phyloP scores from a whole-genome alignment of 2,113 vertebrate genomes.

The Pseudorasbora parva region DNA sequence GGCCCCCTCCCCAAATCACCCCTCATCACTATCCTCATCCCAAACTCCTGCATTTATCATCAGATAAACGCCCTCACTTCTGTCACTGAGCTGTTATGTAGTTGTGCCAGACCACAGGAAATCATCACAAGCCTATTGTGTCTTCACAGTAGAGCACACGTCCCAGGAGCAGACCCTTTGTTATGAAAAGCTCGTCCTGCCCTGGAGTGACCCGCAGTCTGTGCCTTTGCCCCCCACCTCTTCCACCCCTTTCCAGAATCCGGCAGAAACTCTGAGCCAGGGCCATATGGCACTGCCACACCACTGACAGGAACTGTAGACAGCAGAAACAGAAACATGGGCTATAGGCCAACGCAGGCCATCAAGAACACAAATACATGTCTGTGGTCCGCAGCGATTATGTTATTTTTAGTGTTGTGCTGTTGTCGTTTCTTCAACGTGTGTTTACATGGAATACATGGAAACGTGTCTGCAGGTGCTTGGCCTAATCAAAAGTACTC shows the following conservation, averaged over 20 bases:
- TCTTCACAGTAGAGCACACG: constrained; percentile 27
- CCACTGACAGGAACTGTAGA: constrained; percentile 27
- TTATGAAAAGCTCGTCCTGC: constrained; percentile 46
- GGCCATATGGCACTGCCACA: constrained; percentile 47
- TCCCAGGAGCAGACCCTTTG: constrained; percentile 53
- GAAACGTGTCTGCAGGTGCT: constrained; percentile 7
- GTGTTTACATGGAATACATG: constrained; percentile 32
- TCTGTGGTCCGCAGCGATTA: not conserved
- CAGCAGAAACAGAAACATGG: constrained; percentile 20
- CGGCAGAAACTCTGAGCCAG: constrained; percentile 15
- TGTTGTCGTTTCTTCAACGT: not conserved
- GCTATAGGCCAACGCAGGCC: constrained; percentile 6
- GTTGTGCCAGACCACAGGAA: constrained; percentile 39
- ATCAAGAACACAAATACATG: constrained; percentile 4
- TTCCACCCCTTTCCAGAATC: not conserved
- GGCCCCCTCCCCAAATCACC: not conserved
- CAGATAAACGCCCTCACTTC: constrained; percentile 10
- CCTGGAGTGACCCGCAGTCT: constrained; percentile 45
- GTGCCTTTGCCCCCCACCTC: not conserved
- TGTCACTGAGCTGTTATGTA: constrained; percentile 30
- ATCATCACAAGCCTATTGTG: constrained; percentile 45
- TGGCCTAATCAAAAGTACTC: constrained; percentile 29
- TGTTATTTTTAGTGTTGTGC: constrained; percentile 7
- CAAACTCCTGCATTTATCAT: constrained; percentile 17
- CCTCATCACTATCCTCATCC: constrained; percentile 8